Conservation (phyloP, 23 tunicate genomes). For the Styela plicata region DNA sequence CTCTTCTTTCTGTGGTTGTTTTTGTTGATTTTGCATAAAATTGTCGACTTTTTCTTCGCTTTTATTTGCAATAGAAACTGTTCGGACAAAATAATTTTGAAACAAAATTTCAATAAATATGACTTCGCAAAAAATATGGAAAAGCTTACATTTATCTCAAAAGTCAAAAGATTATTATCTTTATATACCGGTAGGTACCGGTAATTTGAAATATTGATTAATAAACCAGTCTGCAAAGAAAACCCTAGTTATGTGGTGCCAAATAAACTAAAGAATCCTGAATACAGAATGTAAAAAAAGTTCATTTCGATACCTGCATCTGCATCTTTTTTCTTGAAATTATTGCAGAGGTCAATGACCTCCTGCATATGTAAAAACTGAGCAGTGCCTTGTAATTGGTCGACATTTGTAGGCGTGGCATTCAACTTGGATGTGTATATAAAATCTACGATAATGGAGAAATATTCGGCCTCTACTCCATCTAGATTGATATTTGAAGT, state of each 20-base stretch:
- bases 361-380: slow-evolving; percentile 39
- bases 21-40: neutral
- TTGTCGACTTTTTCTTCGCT: neutral
- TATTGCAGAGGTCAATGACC: slow-evolving; percentile 58
- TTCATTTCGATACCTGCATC: too few relatives aligned
- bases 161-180: neutral
- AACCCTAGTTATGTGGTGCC: neutral
- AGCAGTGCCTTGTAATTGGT: slow-evolving; percentile 54
- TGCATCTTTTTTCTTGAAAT: slow-evolving; percentile 32
- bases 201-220: neutral
- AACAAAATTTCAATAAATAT: neutral
- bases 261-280: neutral
- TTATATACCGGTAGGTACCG: neutral
- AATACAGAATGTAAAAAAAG: too few relatives aligned
- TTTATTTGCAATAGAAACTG: too few relatives aligned
- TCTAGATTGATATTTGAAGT: slow-evolving; percentile 55
- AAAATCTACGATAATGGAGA: slow-evolving; percentile 49
- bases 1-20: too few relatives aligned
- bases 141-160: too few relatives aligned
- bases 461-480: slow-evolving; percentile 53
- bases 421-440: slow-evolving; percentile 65
- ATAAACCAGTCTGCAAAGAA: neutral
- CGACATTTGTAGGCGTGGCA: slow-evolving; percentile 44
- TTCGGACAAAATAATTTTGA: neutral
- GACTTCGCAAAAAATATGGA: neutral